Conservation (phyloP, 2,113 vertebrate species). For the Chaetops frenatus region DNA sequence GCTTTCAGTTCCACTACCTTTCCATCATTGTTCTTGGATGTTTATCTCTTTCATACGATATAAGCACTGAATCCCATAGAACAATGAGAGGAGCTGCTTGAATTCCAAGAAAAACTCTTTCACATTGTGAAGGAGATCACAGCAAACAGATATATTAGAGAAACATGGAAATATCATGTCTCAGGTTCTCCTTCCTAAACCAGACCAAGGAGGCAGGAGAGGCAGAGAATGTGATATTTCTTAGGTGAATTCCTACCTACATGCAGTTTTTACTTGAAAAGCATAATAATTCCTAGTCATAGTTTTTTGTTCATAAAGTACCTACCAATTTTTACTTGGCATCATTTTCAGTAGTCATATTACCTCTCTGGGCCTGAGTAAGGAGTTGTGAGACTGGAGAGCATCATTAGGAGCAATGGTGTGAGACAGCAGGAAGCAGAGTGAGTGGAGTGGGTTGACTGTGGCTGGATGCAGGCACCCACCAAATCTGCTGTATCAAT, state of each 20-base stretch:
- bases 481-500: not conserved
- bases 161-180: rapidly evolving
- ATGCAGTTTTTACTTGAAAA: not conserved
- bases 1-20: not conserved
- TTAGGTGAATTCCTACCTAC: not conserved
- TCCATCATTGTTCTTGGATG: rapidly evolving
- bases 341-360: not conserved
- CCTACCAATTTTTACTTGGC: not conserved
- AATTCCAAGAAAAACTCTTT: not conserved
- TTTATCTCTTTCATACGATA: not conserved
- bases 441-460: not conserved
- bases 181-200: not conserved
- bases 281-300: not conserved
- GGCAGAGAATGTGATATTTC: not conserved
- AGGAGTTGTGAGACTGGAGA: not conserved
- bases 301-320: not conserved
- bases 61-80: not conserved
- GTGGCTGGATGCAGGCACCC: not conserved
- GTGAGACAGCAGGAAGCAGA: not conserved
- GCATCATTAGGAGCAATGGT: not conserved
- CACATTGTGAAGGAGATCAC: not conserved
- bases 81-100: not conserved
- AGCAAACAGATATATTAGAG: not conserved
- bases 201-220: not conserved
- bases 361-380: not conserved